Conservation (phyloP, 2,797 vertebrate species). For the Chelmon rostratus region DNA sequence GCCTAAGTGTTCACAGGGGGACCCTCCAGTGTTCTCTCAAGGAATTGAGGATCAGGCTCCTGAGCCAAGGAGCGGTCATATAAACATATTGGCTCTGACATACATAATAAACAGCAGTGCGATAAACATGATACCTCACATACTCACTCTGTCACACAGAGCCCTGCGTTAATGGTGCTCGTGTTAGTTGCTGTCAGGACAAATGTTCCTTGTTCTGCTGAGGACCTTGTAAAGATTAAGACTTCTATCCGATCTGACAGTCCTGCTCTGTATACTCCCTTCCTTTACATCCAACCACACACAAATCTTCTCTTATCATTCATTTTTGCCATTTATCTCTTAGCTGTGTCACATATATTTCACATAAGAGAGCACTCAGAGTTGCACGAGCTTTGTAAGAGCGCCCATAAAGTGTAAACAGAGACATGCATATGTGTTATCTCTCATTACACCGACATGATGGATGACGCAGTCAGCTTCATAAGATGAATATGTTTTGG, state of each 20-base stretch:
- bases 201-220: slow-evolving; percentile 63
- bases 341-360: slow-evolving; percentile 19
- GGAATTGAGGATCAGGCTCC: slow-evolving; percentile 62
- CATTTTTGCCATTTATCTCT: slow-evolving; percentile 20
- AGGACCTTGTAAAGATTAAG: slow-evolving; percentile 54
- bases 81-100: slow-evolving; percentile 78
- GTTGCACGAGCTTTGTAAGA: slow-evolving; percentile 29
- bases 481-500: slow-evolving; percentile 50
- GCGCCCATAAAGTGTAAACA: slow-evolving; percentile 53
- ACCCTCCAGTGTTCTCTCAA: slow-evolving; percentile 75
- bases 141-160: slow-evolving; percentile 25
- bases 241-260: slow-evolving; percentile 44
- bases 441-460: slow-evolving; percentile 42
- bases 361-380: slow-evolving; percentile 38
- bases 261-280: slow-evolving; percentile 16
- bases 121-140: slow-evolving; percentile 68
- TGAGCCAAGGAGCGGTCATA: slow-evolving; percentile 71
- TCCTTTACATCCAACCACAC: slow-evolving; percentile 16
- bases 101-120: slow-evolving; percentile 73
- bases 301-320: not conserved
- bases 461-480: slow-evolving; percentile 38
- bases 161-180: slow-evolving; percentile 51
- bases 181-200: slow-evolving; percentile 62
- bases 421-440: slow-evolving; percentile 49
- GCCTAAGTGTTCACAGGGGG: slow-evolving; percentile 77